phyloP scores from a whole-genome alignment of 2,888 invertebrate species.

The Polyommatus icarus region DNA sequence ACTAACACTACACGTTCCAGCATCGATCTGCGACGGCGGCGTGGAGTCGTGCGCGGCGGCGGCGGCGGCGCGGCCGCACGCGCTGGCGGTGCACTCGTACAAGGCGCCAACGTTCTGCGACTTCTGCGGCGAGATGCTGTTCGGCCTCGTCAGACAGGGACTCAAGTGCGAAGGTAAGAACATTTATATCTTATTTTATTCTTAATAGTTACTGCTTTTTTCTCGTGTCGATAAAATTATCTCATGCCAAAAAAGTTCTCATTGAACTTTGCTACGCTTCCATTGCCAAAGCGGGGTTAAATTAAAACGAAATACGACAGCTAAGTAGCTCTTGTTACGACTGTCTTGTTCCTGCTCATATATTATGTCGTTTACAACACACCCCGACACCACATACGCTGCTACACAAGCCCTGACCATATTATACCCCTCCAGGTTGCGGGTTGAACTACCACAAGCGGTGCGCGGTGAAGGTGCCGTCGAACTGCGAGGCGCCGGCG shows the following conservation, averaged over 20 bases:
- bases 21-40: conserved; percentile 67
- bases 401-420: no score
- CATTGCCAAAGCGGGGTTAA: no score
- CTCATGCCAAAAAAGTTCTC: no score
- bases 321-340: no score
- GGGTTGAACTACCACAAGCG: conserved; percentile 99
- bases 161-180: conserved; percentile 97
- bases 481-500: conserved; percentile 86
- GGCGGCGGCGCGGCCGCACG: conserved; percentile 88
- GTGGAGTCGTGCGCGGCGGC: conserved; percentile 79
- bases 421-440: conserved; percentile 84
- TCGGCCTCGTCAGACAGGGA: conserved; percentile 98
- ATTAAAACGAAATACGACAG: no score
- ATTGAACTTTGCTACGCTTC: no score
- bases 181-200: no score
- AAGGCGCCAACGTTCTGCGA: conserved; percentile 99
- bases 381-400: no score
- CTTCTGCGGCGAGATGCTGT: conserved; percentile 99
- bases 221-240: no score
- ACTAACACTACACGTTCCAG: conserved; percentile 46
- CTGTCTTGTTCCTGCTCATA: no score
- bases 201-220: no score
- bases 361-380: no score
- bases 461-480: conserved; percentile 97
- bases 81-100: conserved; percentile 97